Percentiles rank a stretch among this genome's conserved stretches.
phyloP scores from a whole-genome alignment of 2,797 vertebrate species.

The Poecilia wingei region DNA sequence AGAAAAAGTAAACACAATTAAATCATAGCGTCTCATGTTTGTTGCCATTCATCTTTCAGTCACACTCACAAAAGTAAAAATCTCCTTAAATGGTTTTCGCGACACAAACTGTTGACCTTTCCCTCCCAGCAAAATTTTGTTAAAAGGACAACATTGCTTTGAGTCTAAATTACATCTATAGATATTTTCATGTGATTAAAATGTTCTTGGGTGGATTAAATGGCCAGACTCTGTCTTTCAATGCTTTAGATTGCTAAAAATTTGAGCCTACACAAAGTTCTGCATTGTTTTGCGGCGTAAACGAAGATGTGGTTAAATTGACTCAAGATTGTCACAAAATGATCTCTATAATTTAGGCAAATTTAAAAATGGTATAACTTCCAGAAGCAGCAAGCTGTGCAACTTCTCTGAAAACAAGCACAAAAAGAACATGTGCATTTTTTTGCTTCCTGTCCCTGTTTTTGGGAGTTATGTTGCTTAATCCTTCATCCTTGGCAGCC shows the following conservation, averaged over 20 bases:
- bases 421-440: background rate
- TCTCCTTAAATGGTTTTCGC: background rate
- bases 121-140: background rate
- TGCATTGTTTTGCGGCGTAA: background rate
- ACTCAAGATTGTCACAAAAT: background rate
- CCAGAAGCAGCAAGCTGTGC: background rate
- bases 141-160: background rate
- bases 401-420: background rate
- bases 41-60: background rate
- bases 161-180: background rate
- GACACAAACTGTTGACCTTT: background rate
- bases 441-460: background rate
- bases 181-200: background rate
- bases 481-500: background rate
- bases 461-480: background rate
- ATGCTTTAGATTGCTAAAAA: background rate
- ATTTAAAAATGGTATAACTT: background rate
- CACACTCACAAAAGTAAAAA: background rate
- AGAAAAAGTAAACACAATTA: background rate
- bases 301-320: background rate
- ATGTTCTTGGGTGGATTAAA: background rate
- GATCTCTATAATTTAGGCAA: background rate
- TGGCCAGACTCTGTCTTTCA: background rate
- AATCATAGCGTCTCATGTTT: background rate
- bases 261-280: background rate